Base-by-base conservation (phyloP, 2,113 vertebrate genomes). In the Blennius ocellaris region DNA sequence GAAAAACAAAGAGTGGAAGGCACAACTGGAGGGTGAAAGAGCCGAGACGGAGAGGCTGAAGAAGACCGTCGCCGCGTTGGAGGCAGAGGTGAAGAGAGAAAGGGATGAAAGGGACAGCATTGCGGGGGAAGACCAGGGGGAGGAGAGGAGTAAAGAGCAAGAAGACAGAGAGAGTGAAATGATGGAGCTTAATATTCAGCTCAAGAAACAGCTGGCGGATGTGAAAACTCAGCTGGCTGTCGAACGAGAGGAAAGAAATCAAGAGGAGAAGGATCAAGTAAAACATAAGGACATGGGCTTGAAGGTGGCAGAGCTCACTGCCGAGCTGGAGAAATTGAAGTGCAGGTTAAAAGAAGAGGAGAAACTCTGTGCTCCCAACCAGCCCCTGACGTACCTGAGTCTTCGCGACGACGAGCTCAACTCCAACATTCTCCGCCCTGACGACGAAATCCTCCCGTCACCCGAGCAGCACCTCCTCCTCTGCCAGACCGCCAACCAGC, bases 21-120 rank as follows among this genome's bases (percentile, higher is more conserved):
- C 52, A n/a, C 82, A 93, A 37, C 66, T 94, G 73, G 94, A 94
- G 68, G 84, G 64, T 43, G 92, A 93, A 72, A 92, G 61, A 69
- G 63, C 63, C 3, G 92, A 93, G 47, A 81, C 59, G 0, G 82
- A 84, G 8, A 81, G 66, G 54, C 67, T 94, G 40, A 86, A 53
- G 76, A 91, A 83, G 65, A 48, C 79, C 0, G 21, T 93, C n/a
- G 58, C 67, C 47, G 45, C 67, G 49, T 49, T 94, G 66, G 83
- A 94, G 81, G 39, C 36, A 3, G 80, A 91, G 57, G n/a, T 87
- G 15, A 81, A 59, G 40, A 78, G 49, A 44, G 64, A 36, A 51
- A 71, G n/a, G n/a, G 80, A 76, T 48, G 64, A 36, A 51, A 71
- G n/a, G n/a, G 80, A 76, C 50, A 52, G 65, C 9, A 49, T 17